Conservation (phyloP, 23 tunicate species). For the Halocynthia aurantium region DNA sequence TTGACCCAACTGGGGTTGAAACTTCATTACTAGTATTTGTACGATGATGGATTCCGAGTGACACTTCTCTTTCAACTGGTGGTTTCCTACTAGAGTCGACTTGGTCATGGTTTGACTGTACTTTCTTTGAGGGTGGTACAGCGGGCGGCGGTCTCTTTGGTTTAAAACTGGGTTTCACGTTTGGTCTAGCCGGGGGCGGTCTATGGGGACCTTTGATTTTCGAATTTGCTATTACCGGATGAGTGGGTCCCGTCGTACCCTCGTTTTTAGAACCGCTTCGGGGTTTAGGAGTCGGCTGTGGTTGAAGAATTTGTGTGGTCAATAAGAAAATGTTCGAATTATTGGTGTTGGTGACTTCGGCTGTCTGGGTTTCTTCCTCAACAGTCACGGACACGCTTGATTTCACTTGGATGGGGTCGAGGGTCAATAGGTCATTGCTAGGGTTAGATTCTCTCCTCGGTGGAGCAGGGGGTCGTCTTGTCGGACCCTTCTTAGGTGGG, state of each 20-base stretch:
- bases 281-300: too few species aligned
- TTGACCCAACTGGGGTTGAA: conserved; percentile 16
- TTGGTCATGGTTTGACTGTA: not conserved
- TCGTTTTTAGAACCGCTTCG: not conserved
- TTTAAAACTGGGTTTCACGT: not conserved
- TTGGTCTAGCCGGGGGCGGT: conserved; percentile 1
- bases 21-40: not conserved
- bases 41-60: not conserved
- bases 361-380: too few species aligned
- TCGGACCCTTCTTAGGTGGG: conserved; percentile 27
- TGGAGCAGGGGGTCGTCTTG: not conserved
- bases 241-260: not conserved
- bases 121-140: not conserved
- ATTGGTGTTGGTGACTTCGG: too few species aligned
- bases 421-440: not conserved
- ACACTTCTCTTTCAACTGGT: not conserved
- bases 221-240: too few species aligned
- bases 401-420: not conserved
- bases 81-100: not conserved
- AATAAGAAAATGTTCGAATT: too few species aligned
- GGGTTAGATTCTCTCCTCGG: not conserved
- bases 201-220: too few species aligned
- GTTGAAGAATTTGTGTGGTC: too few species aligned
- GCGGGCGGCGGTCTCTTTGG: not conserved
- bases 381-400: too few species aligned